Evolutionary conservation across 2,888 invertebrate species (phyloP), one percentile per base, ranked within the genome.

Genomic region (Drosophila anomalata): DNA sequence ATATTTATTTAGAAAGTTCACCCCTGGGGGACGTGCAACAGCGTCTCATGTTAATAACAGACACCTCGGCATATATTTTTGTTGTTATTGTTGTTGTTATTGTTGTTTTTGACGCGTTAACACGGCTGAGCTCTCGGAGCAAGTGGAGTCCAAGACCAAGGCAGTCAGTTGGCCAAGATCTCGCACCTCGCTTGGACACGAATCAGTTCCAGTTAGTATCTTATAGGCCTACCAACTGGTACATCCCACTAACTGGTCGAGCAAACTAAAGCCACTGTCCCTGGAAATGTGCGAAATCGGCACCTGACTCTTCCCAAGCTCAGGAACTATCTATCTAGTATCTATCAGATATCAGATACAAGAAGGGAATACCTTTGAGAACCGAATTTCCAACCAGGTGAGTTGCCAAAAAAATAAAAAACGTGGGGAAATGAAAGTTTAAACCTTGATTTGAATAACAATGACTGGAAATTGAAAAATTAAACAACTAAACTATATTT

Each of bases 31-130:
- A 54, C 39, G 31, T 67, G 67, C 65, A 65, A 24, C 67, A 41
- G 54, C 29, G 41, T 52, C 55, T 65, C 79, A 85, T 86, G 78
- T 79, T 79, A 85, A 85, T 85, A 81, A 79, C 87, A 76, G 73
- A 75, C 58, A 22, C 52, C 47, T 39, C 24, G 77, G 9, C 51
- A 52, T 51, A 52, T 47, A 26, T 56, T 69, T 63, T 60, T 67
- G 22, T 24, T 24, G 22, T 65, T 41, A 6, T 85, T 82, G 82
- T 85, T 82, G 87, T 87, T 24, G 17, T 17, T 17, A 1, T 17
- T 17, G 26, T 26, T 26, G 26, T 82, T 87, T 78, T 77, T 77
- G 67, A 87, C 88, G 83, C 73, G 79, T 87, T 85, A 85, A 75
- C 88, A 65, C 61, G 41, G 63, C 44, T 44, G 12, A 44, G 59